Percentiles rank a stretch among this genome's conserved stretches.
phyloP scores from a whole-genome alignment of 2,113 vertebrate species.

The Grallaria varia region DNA sequence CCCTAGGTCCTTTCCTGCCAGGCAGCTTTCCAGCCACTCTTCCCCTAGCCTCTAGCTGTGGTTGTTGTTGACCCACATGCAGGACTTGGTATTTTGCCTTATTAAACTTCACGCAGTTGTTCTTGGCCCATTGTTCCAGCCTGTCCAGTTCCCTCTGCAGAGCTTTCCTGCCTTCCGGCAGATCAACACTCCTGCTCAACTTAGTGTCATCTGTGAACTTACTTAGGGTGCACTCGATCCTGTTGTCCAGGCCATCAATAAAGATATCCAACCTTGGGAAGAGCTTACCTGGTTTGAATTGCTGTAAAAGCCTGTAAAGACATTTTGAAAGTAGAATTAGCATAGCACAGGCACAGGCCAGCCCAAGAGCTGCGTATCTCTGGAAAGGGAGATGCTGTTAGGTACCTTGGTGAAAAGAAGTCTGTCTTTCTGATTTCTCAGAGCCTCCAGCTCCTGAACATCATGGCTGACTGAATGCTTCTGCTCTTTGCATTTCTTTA shows the following conservation, averaged over 20 bases:
- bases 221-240: background rate
- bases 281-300: background rate
- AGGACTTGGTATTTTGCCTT: background rate
- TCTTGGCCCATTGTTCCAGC: background rate
- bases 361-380: background rate
- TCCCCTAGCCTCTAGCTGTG: background rate
- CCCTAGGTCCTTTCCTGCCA: background rate
- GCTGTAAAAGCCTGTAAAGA: conserved; percentile 6
- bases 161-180: background rate
- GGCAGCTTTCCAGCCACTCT: background rate
- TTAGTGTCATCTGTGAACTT: background rate
- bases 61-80: background rate
- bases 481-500: background rate
- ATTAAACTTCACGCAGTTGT: background rate
- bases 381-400: background rate
- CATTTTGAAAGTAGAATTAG: conserved; percentile 11
- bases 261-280: background rate
- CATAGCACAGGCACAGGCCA: background rate
- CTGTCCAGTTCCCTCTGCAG: background rate
- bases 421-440: background rate
- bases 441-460: background rate
- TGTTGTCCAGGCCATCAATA: fast-evolving
- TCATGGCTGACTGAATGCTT: background rate
- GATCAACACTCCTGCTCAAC: background rate
- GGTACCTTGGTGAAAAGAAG: conserved; percentile 29